Conservation (phyloP, 2,113 vertebrate species). For the Suricata suricatta region DNA sequence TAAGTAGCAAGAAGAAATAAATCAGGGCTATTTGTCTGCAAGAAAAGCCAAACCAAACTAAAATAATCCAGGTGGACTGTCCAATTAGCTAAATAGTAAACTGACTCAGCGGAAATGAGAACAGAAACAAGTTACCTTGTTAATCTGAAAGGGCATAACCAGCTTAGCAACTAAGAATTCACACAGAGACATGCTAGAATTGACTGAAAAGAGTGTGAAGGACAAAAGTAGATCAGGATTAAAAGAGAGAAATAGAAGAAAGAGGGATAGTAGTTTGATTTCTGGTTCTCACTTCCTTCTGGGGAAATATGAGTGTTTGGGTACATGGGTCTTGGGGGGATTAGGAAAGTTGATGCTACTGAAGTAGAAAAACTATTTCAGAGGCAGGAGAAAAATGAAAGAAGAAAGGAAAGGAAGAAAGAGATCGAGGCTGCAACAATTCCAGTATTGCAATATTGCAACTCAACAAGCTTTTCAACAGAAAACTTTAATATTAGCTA, state of each 20-base stretch:
- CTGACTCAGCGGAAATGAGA: not conserved
- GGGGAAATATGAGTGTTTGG: not conserved
- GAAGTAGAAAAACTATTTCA: not conserved
- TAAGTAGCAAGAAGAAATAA: conserved; percentile 11
- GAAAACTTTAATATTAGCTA: not conserved
- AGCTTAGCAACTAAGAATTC: not conserved
- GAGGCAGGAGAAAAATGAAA: not conserved
- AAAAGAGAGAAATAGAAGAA: not conserved
- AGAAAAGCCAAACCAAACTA: not conserved
- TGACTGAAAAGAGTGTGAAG: not conserved
- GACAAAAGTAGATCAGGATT: not conserved
- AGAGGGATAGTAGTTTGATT: not conserved
- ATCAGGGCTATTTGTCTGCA: not conserved
- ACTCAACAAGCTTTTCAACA: not conserved
- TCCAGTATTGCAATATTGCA: not conserved
- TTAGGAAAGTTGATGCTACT: not conserved
- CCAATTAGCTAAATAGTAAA: not conserved
- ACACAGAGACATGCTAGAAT: not conserved
- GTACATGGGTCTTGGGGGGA: not conserved
- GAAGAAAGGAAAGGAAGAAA: not conserved
- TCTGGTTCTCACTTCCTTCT: not conserved
- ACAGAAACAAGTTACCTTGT: not conserved
- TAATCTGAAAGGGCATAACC: not conserved
- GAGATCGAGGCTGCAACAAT: not conserved
- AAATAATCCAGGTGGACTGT: conserved; percentile 17